phyloP scores from a whole-genome alignment of 2,888 invertebrate genomes.

The Rhamnusium bicolor region DNA sequence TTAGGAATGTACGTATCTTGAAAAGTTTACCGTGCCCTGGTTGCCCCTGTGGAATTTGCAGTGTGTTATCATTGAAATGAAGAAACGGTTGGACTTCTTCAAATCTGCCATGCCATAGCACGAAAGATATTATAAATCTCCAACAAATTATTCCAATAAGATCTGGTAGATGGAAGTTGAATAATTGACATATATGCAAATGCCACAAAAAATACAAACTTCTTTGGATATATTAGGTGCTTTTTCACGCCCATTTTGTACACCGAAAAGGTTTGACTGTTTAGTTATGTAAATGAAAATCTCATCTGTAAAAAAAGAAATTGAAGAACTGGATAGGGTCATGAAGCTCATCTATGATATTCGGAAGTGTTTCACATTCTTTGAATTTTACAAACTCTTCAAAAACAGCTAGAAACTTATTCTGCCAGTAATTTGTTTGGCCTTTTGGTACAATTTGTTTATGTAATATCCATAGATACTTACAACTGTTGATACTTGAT shows the following conservation, averaged over 20 bases:
- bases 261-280: slow-evolving; percentile 7
- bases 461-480: too few relatives aligned
- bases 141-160: background rate
- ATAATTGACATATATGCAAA: background rate
- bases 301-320: slow-evolving; percentile 1
- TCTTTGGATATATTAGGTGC: background rate
- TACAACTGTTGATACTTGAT: too few relatives aligned
- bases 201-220: background rate
- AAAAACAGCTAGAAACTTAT: background rate
- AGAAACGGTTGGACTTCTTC: background rate
- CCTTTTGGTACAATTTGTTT: too few relatives aligned
- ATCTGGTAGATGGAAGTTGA: background rate
- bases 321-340: background rate
- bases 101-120: background rate
- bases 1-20: background rate
- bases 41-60: background rate
- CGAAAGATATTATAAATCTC: background rate
- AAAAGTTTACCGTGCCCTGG: background rate
- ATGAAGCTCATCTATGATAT: background rate
- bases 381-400: background rate
- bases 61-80: background rate
- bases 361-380: background rate
- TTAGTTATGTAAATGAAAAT: slow-evolving; percentile 8
- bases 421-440: background rate
- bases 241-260: slow-evolving; percentile 3